Conservation (phyloP, 2,888 invertebrate species). For the Branchellion lobata region DNA sequence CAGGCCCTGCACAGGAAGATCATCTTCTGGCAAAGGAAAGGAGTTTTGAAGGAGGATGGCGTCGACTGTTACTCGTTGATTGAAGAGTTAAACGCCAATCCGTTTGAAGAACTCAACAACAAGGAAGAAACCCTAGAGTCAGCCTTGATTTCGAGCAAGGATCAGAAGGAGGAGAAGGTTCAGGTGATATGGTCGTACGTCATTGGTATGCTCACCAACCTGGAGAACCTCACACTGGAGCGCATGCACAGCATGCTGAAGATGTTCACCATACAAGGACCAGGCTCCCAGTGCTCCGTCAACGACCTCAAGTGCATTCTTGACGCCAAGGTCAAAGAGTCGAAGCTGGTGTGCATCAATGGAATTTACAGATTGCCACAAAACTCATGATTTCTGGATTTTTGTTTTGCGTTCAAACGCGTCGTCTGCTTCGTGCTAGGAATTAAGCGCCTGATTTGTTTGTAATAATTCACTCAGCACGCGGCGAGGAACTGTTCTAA, state of each 20-base stretch:
- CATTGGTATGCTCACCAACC: conserved; percentile 91
- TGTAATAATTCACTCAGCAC: too few relatives aligned
- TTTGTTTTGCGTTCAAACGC: too few relatives aligned
- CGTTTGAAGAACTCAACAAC: conserved; percentile 24
- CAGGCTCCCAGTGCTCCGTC: conserved; percentile 80
- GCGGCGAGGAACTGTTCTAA: too few relatives aligned
- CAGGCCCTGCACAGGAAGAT: conserved; percentile 82
- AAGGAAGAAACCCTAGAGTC: conserved; percentile 80
- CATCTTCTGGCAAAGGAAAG: conserved; percentile 90
- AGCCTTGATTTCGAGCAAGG: conserved; percentile 89
- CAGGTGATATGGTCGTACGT: conserved; percentile 96
- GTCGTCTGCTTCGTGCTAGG: too few relatives aligned
- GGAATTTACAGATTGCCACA: conserved; percentile 76
- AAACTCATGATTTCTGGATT: neutral
- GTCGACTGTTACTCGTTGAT: conserved; percentile 70
- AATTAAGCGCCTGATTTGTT: too few relatives aligned
- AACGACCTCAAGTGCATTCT: conserved; percentile 84
- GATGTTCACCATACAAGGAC: conserved; percentile 91
- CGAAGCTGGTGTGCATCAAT: conserved; percentile 79
- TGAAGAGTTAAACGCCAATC: conserved; percentile 59
- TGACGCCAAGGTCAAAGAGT: conserved; percentile 87
- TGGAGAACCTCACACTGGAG: conserved; percentile 85
- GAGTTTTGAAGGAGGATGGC: conserved; percentile 75
- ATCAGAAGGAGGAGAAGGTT: conserved; percentile 87
- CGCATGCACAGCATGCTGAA: conserved; percentile 93